These are phyloP conservation scores for Neodontobutis hainanensis DNA, from an alignment of 2,113 vertebrate genomes.

Conservation along the genomic window DNA sequence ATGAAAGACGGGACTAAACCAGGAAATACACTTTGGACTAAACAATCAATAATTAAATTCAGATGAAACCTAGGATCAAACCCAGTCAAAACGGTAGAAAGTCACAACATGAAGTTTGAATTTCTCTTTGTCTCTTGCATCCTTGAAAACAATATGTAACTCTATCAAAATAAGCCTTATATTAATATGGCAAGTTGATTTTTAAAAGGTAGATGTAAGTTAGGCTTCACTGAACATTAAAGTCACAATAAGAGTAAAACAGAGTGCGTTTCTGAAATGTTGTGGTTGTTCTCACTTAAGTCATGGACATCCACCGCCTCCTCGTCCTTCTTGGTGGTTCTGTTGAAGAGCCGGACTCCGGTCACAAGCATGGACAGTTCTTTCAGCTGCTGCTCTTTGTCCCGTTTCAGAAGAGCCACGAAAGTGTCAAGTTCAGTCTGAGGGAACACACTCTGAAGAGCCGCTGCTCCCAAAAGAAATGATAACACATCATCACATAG, in stretches of 20 bases:
- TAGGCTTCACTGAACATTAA: neutral
- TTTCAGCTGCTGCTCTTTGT: constrained; percentile 87
- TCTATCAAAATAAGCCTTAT: too few species aligned
- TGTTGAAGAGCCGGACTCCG: constrained; percentile 92
- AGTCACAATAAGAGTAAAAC: neutral
- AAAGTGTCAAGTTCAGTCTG: constrained; percentile 83
- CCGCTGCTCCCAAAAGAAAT: constrained; percentile 77
- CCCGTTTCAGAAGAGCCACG: constrained; percentile 81
- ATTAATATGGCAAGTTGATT: too few species aligned
- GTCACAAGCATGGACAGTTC: constrained; percentile 86
- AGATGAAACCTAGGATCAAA: too few species aligned
- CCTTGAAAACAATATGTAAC: too few species aligned
- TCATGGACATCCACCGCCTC: constrained; percentile 76
- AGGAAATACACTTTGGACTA: too few species aligned
- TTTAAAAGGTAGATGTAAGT: too few species aligned
- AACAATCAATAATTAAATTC: too few species aligned
- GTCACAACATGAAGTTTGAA: too few species aligned
- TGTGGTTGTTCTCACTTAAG: constrained; percentile 38
- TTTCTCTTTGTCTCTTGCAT: too few species aligned
- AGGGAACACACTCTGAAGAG: constrained; percentile 90
- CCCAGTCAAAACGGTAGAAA: too few species aligned
- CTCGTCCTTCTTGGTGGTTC: constrained; percentile 78
- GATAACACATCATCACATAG: neutral
- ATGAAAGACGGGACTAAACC: too few species aligned
- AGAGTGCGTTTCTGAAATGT: neutral